Base-by-base conservation (phyloP, 2,797 vertebrate species). In the Loris lydekkerianus region DNA sequence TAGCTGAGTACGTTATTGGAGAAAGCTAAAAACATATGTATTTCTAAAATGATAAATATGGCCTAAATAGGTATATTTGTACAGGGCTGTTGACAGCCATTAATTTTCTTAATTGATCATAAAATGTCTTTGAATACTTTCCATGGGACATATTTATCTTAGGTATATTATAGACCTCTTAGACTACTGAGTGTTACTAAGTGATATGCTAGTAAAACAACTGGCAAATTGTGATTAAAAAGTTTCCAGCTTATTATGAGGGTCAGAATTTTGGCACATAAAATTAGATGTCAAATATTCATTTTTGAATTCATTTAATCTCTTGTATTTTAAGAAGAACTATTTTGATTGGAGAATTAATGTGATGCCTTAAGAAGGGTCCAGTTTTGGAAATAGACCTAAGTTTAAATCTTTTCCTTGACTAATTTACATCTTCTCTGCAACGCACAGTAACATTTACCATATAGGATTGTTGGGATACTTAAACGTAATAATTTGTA, bases 101-200 rank as follows among this genome's bases (percentile, higher is more conserved):
- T 58, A 76, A 73, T 96, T 92, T 96, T 97, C 85, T 92, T 85
- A 89, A 77, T 60, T 86, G 69, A 86, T 89, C n/a, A 25, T 60
- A 58, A 96, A 77, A 34, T 94, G 21, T 53, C 75, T 82, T 85
- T 83, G 61, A 73, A 25, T 93, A 20, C 2, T 34, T 13, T 86
- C 53, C 5, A 9, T 34, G 73, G 49, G 7, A 40, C 14, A 21
- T 34, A 43, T 67, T 49, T 31, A 29, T 9, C 23, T 84, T 91
- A 25, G 53, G 3, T 86, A 37, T 63, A 1, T 86, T 86, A 72
- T 2, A 85, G 58, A 4, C 53, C 76, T 95, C 81, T 27, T 61
- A 70, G 65, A 78, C 25, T 56, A 10, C 77, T 78, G 70, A 87
- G 53, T 34, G 20, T 60, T 87, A 88, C 17, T 83, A 69, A 69